Base-by-base conservation (phyloP, 1,140 invertebrate species). In the Tribolium madens region DNA sequence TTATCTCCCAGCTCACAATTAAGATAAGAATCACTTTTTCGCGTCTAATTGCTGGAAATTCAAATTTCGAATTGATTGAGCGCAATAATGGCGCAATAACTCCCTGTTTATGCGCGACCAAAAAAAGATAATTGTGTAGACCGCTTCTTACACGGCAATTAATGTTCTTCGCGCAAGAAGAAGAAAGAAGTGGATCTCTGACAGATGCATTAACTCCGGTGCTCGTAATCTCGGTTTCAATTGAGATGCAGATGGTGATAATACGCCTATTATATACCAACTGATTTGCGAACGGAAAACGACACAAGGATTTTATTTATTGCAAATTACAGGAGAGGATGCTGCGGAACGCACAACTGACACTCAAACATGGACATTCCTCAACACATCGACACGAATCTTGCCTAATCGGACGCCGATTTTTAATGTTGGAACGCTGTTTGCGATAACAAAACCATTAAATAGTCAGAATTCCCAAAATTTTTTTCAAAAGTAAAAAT, bases 121-220 rank as follows among this genome's bases (percentile, higher is more conserved):
- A 64, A 64, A 64, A 64, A 64, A 31, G 57, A 64, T 64, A 64
- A 64, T 64, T 64, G 57, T 64, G 57, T 64, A 64, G 57, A 64
- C 21, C 57, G 14, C 53, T 60, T 60, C 53, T 60, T 60, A 60
- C 26, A 64, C 57, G 69, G 75, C 75, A 76, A 76, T 76, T 76
- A 76, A 76, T 76, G 75, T 52, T 53, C 75, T 76, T 64, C 57
- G 57, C 75, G 64, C 69, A 76, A 77, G 21, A 26, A 64, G 48
- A 42, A 31, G 53, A 72, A 72, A 73, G 52, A 60, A 46, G 48
- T 42, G 50, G 50, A 72, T 70, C 75, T 76, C 75, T 79, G 75
- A 79, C 78, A 79, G 78, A 77, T 79, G 72, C 78, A 79, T 77
- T 77, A 79, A 72, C 75, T 76, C 64, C 52, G 52, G 64, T 42